phyloP scores from a whole-genome alignment of 2,888 invertebrate genomes.

The Clanis bilineata region DNA sequence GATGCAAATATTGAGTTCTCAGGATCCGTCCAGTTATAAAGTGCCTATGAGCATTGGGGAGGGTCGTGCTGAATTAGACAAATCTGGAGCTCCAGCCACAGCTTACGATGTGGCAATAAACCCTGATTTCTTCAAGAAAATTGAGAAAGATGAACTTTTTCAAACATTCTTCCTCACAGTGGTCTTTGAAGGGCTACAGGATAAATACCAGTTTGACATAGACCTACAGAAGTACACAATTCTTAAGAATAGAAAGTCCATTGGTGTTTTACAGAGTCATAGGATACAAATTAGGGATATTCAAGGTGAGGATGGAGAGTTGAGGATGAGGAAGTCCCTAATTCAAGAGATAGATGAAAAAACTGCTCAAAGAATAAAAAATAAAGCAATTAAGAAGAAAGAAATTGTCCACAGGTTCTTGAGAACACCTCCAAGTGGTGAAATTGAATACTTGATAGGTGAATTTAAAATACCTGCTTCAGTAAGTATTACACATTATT shows the following conservation, averaged over 20 bases:
- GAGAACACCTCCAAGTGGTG: constrained; percentile 79
- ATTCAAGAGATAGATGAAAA: constrained; percentile 83
- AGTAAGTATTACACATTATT: constrained; percentile 75
- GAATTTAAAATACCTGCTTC: constrained; percentile 84
- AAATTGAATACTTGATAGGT: constrained; percentile 79
- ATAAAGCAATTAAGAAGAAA: constrained; percentile 41
- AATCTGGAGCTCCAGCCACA: constrained; percentile 86
- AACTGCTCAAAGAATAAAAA: constrained; percentile 27
- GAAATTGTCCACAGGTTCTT: constrained; percentile 83
- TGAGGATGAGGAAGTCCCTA: constrained; percentile 65
- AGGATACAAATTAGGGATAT: constrained; percentile 87
- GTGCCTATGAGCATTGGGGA: constrained; percentile 96
- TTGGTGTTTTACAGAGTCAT: constrained; percentile 88
- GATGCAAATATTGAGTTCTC: constrained; percentile 85
- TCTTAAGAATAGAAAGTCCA: constrained; percentile 87
- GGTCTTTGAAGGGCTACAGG: constrained; percentile 87
- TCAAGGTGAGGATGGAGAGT: constrained; percentile 61
- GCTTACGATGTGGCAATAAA: constrained; percentile 94
- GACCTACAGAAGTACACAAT: constrained; percentile 85
- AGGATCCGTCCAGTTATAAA: constrained; percentile 87
- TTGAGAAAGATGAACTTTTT: constrained; percentile 86
- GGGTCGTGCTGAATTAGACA: constrained; percentile 89
- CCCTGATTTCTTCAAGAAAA: constrained; percentile 88
- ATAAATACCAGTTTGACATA: constrained; percentile 89
- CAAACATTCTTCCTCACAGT: constrained; percentile 90